Evolutionary conservation across 2,888 invertebrate genomes (phyloP), one percentile per base, ranked within the genome.

Genomic region (Desoria tigrina): DNA sequence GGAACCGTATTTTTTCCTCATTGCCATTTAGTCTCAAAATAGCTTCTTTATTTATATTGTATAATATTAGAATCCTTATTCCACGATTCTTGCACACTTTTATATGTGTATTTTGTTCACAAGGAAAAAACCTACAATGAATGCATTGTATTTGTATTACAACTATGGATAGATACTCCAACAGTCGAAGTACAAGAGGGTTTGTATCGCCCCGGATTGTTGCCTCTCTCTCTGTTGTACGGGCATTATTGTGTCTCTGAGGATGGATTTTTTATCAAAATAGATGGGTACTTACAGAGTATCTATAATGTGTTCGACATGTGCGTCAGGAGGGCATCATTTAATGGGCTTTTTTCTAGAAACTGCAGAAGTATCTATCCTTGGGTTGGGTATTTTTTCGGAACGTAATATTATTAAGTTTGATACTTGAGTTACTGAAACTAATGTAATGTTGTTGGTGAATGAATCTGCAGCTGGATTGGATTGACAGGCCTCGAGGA

Each of bases 321-420:
- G 27, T 51, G 51, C 51, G 27, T 51, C 51, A 51, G 51, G 51
- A 51, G 51, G 51, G 51, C 51, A 51, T 51, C 51, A 51, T 51
- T 51, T 51, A 51, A 51, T 51, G 27, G 51, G 51, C 27, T 51
- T 51, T 18, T 14, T 11, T 39, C 39, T 11, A n/a, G n/a, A n/a
- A n/a, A n/a, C n/a, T n/a, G n/a, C n/a, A 32, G 6, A 32, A 32
- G 6, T 32, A 32, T 32, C 32, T 21, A 45, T n/a, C n/a, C 4
- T 45, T 45, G 21, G 45, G 9, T 45, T 45, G 6, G 21, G 4
- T 45, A 6, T 6, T 16, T 45, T 6, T 21, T 18, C 7, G 18
- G 16, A 9, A 39, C 16, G 9, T 39, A 16, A 39, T 39, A 9
- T 6, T 45, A 45, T 21, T 45, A 18, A 45, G 45, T 4, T 21